Evolutionary conservation across 2,113 vertebrate species (phyloP), one percentile per base, ranked within the genome.

Genomic region (Brachirus orientalis): DNA sequence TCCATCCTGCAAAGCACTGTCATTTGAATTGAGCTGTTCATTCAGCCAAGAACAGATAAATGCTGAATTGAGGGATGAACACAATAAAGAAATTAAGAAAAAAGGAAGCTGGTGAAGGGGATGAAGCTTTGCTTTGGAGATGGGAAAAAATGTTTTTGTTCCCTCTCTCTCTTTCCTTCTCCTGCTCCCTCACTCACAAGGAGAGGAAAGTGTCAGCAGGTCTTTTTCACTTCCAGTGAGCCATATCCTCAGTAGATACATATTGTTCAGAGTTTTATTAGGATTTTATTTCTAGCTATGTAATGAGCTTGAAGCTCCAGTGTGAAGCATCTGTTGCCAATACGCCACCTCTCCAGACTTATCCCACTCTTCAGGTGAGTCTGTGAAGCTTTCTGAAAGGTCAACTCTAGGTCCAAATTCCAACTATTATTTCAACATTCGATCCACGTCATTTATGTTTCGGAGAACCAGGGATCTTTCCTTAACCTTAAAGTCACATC

Each of bases 11-110:
- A 85, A 82, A 79, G 83, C 61, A 82, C 85, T 86, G 78, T 52
- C 55, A 37, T 82, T 72, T 83, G 82, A 89, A 88, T 84, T 88
- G 82, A 88, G 83, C 74, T 84, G 86, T 83, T 90, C 87, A 86
- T 86, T 88, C 87, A 89, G 80, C 74, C 80, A 84, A 79, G 75
- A 61, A 69, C 40, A 90, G 88, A 90, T 90, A 89, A 87, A 82
- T 86, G 77, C 75, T 45, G 69, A 86, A 77, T 65, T 67, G 76
- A 18, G 1, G 72, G 41, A 70, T 53, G 79, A 79, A 67, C 83
- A 87, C 81, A 87, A 90, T 80, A 63, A 75, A 85, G 67, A 81
- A 84, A 84, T 80, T 66, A 80, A 63, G 70, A 19, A 62, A 45
- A 19, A 62, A 45, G 44, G 28, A 80, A 75, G 61, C 62, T 46